These are phyloP conservation scores for Terebella lapidaria DNA, from an alignment of 2,888 invertebrate species.

Conservation along the genomic window DNA sequence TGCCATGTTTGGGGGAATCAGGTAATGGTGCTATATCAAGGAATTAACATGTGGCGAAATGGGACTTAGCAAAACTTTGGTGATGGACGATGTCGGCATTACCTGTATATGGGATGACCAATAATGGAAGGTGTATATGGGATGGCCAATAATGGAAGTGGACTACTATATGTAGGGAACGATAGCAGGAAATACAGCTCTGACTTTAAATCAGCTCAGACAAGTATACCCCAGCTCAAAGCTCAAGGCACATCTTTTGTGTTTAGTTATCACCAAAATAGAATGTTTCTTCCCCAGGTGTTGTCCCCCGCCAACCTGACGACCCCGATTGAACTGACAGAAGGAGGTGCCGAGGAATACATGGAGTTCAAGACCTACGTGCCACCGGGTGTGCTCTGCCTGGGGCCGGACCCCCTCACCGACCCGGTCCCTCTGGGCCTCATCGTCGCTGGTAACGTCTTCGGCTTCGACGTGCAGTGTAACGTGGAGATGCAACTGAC, in stretches of 20 bases:
- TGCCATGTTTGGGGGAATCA: too few relatives aligned
- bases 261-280: too few relatives aligned
- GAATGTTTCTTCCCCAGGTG: too few relatives aligned
- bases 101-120: too few relatives aligned
- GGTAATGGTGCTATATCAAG: not conserved
- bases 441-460: not conserved
- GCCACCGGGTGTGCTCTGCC: not conserved
- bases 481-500: slow-evolving; percentile 9
- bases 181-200: not conserved
- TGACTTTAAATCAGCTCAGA: too few relatives aligned
- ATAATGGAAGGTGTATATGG: too few relatives aligned
- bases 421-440: not conserved
- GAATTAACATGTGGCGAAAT: too few relatives aligned
- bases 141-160: too few relatives aligned
- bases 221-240: too few relatives aligned
- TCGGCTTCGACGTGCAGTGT: slow-evolving; percentile 2
- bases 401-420: not conserved
- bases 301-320: not conserved
- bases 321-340: not conserved
- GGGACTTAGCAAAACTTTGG: too few relatives aligned
- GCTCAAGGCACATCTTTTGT: too few relatives aligned
- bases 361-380: not conserved
- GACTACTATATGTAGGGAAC: not conserved
- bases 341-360: not conserved
- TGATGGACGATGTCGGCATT: too few relatives aligned